These are phyloP conservation scores for Carapus acus DNA, from an alignment of 2,797 vertebrate genomes.

Conservation along the genomic window DNA sequence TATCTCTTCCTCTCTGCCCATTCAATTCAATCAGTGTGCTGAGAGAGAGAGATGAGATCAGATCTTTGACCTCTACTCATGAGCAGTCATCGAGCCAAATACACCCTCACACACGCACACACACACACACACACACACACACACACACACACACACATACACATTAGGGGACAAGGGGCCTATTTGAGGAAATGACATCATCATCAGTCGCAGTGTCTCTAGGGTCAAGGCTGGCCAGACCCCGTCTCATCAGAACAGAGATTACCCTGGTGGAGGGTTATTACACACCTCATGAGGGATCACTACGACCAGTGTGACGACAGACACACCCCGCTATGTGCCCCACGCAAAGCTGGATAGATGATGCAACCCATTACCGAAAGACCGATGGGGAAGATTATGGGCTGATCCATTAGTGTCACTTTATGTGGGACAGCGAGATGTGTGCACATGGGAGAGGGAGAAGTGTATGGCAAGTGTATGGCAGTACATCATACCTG, in stretches of 20 bases:
- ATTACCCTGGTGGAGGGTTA: conserved; percentile 58
- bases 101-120: conserved; percentile 17
- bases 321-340: conserved; percentile 21
- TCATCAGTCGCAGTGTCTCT: conserved; percentile 53
- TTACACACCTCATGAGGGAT: conserved; percentile 60
- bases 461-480: conserved; percentile 19
- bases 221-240: conserved; percentile 62
- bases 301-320: conserved; percentile 43
- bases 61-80: conserved; percentile 65
- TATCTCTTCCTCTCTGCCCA: conserved; percentile 36
- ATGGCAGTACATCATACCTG: conserved; percentile 29
- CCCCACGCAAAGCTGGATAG: conserved; percentile 43
- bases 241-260: conserved; percentile 49
- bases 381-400: conserved; percentile 67
- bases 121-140: conserved; percentile 20
- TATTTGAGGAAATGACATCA: conserved; percentile 69
- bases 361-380: conserved; percentile 64
- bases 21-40: conserved; percentile 61
- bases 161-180: conserved; percentile 46
- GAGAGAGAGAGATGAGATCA: conserved; percentile 66
- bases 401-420: conserved; percentile 66
- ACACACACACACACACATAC: conserved; percentile 15
- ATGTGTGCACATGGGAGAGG: conserved; percentile 19
- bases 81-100: conserved; percentile 49
- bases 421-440: conserved; percentile 54